Base-by-base conservation (phyloP, 2,888 invertebrate species). In the Pimpla rufipes region DNA sequence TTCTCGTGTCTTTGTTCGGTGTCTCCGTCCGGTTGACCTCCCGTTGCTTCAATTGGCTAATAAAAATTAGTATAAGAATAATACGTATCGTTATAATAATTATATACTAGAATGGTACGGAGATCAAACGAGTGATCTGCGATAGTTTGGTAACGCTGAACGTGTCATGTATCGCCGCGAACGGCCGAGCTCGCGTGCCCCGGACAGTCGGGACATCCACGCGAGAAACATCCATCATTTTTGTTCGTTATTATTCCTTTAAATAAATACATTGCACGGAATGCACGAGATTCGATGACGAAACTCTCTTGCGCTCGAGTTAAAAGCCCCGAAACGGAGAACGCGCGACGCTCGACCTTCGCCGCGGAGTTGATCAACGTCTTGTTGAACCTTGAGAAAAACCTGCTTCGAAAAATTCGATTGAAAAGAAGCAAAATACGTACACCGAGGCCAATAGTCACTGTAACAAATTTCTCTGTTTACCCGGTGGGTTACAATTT, bases 51-150 rank as follows among this genome's bases (percentile, higher is more conserved):
- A 90, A 90, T 91, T 91, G 87, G 88, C 90, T 91, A 92, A 89
- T 90, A 90, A 90, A 90, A 90, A 90, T 90, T 88, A 91, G 88
- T 87, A 90, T 89, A 90, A 90, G 89, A 91, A 91, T 90, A 90
- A 88, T 90, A 88, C 84, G 85, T 89, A 89, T 87, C 77, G 79
- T 88, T 89, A 62, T 62, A 89, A 90, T 90, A 85, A 87, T 87
- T 88, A 90, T 88, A 90, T 85, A 78, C 89, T 91, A 92, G 86
- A 90, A 91, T 91, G 90, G 90, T 91, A 91, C 87, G 89, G 92
- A 92, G 92, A 93, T 93, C 92, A 92, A 90, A 86, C 85, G 84
- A 90, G 90, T 91, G 90, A 91, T 89, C 91, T 90, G 89, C 87
- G 87, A 90, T 90, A 89, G 90, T 92, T 92, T 92, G 91, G 91